These are phyloP conservation scores for Ephestia elutella DNA, from an alignment of 1,140 invertebrate species.

Conservation along the genomic window DNA sequence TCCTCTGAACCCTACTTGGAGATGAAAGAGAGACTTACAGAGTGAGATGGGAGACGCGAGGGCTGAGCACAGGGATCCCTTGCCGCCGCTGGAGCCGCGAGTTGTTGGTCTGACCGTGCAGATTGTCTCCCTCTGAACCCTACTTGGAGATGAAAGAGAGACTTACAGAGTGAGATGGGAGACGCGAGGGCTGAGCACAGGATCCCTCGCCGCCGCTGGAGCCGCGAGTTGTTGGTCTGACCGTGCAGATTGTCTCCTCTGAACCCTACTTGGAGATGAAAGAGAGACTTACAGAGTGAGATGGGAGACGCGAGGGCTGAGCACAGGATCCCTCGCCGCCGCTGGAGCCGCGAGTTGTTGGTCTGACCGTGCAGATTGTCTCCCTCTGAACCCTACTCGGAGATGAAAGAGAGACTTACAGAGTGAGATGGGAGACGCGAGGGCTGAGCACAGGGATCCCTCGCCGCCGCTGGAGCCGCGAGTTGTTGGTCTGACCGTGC, in stretches of 20 bases:
- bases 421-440: slow-evolving; percentile 89
- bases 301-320: slow-evolving; percentile 87
- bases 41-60: slow-evolving; percentile 90
- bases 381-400: too few species aligned
- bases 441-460: slow-evolving; percentile 81
- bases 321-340: slow-evolving; percentile 85
- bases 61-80: slow-evolving; percentile 82
- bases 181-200: too few species aligned
- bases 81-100: slow-evolving; percentile 91
- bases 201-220: too few species aligned
- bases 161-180: too few species aligned
- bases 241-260: slow-evolving; percentile 92
- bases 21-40: slow-evolving; percentile 64
- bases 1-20: too few species aligned
- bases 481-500: slow-evolving; percentile 94
- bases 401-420: slow-evolving; percentile 64
- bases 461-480: slow-evolving; percentile 91
- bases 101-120: too few species aligned
- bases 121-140: too few species aligned
- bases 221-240: too few species aligned
- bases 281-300: slow-evolving; percentile 80
- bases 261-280: too few species aligned
- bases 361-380: slow-evolving; percentile 94
- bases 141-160: too few species aligned
- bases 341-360: slow-evolving; percentile 93